Evolutionary conservation across 2,888 invertebrate species (phyloP).

Genomic region (Yponomeuta sedellus): DNA sequence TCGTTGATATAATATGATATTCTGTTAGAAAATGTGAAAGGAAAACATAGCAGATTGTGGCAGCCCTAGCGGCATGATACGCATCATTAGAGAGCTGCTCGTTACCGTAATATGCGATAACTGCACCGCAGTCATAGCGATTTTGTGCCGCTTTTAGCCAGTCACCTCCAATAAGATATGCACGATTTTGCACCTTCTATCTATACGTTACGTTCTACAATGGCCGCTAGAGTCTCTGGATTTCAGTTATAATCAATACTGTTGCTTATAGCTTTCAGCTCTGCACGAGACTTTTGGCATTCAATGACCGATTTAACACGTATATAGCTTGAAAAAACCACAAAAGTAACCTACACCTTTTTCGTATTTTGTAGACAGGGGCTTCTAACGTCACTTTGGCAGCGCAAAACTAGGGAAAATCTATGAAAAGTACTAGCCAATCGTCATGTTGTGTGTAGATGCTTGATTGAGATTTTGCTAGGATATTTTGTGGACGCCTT

Average conservation of each 20-base stretch:
- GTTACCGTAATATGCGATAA: constrained; percentile 7
- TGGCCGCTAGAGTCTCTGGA: not conserved
- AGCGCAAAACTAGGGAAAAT: not conserved
- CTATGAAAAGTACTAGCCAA: too few relatives aligned
- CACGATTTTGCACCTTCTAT: not conserved
- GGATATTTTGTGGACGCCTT: not conserved
- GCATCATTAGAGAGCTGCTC: constrained; percentile 9
- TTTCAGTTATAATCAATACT: not conserved
- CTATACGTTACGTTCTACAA: not conserved
- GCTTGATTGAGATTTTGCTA: not conserved
- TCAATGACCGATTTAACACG: not conserved
- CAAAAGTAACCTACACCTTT: too few relatives aligned
- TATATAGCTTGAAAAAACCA: not conserved
- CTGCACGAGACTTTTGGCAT: not conserved
- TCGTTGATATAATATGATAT: not conserved
- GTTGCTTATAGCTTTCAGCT: not conserved
- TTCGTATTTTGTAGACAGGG: too few relatives aligned
- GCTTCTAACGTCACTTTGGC: not conserved
- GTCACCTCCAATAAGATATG: not conserved
- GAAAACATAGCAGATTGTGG: not conserved
- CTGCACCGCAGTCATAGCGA: constrained; percentile 2
- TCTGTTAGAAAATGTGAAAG: not conserved
- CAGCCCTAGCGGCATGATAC: not conserved
- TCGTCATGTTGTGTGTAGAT: too few relatives aligned
- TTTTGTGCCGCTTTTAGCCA: constrained; percentile 12